Percentiles rank a stretch among this genome's conserved stretches.
phyloP scores from a whole-genome alignment of 2,113 vertebrate species.

The Microtus montanus region DNA sequence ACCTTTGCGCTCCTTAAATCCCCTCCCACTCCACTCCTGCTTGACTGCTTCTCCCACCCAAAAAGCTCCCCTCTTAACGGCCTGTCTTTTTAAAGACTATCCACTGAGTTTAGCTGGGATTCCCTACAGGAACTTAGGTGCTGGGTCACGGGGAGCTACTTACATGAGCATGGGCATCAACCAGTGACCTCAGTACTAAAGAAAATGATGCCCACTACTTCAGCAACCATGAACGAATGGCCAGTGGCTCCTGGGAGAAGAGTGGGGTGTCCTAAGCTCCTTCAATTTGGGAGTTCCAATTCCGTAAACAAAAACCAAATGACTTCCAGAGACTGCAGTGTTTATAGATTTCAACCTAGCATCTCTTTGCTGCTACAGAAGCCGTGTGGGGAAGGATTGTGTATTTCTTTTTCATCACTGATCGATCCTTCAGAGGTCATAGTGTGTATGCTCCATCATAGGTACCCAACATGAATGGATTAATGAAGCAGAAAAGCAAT shows the following conservation, averaged over 20 bases:
- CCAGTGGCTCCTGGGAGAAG: neutral
- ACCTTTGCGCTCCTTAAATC: too few relatives aligned
- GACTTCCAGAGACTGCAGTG: neutral
- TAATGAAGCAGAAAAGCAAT: slow-evolving; percentile 2
- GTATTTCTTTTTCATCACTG: neutral
- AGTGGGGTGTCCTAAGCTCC: neutral
- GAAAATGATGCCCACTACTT: neutral
- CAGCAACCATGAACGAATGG: neutral
- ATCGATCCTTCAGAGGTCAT: neutral
- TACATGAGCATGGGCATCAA: neutral
- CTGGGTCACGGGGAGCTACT: neutral
- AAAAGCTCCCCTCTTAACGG: neutral
- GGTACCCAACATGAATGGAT: neutral
- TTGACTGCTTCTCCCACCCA: neutral
- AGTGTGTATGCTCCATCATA: neutral
- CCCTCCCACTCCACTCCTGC: neutral
- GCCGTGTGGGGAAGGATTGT: neutral
- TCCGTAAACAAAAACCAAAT: neutral
- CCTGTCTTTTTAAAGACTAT: neutral
- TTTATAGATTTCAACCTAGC: slow-evolving; percentile 9
- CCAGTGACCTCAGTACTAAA: neutral
- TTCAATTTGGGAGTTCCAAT: neutral
- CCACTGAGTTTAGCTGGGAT: neutral
- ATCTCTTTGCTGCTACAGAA: neutral
- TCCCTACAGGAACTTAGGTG: neutral